phyloP scores from a whole-genome alignment of 2,888 invertebrate genomes.

The Microdon myrmicae region DNA sequence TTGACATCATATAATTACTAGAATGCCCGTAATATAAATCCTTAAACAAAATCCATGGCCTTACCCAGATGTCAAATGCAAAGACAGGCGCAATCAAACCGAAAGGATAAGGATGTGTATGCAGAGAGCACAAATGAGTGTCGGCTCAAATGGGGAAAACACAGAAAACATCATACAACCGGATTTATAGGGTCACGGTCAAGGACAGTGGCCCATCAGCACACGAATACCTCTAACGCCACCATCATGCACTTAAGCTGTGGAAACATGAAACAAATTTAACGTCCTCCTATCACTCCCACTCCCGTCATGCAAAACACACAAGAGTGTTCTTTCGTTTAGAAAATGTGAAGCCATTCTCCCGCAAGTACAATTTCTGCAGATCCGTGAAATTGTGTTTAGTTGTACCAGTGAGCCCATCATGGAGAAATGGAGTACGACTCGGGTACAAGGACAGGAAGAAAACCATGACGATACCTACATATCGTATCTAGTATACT shows the following conservation, averaged over 20 bases:
- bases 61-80: conserved; percentile 37
- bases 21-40: conserved; percentile 19
- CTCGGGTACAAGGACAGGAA: conserved; percentile 30
- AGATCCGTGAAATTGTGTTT: conserved; percentile 17
- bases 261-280: conserved; percentile 18
- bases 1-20: conserved; percentile 24
- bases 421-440: conserved; percentile 9
- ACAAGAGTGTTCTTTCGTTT: conserved; percentile 26
- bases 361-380: conserved; percentile 23
- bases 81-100: conserved; percentile 36
- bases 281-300: too few species aligned
- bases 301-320: conserved; percentile 41
- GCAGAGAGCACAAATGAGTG: not conserved
- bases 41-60: conserved; percentile 13
- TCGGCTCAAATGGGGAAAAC: conserved; percentile 8
- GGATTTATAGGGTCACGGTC: conserved; percentile 47
- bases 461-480: too few species aligned
- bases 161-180: conserved; percentile 42
- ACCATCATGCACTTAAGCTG: not conserved
- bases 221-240: conserved; percentile 8
- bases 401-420: conserved; percentile 1
- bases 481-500: not conserved
- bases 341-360: conserved; percentile 46
- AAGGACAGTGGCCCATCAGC: conserved; percentile 25
- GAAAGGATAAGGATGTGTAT: conserved; percentile 11